Evolutionary conservation across 2,797 vertebrate genomes (phyloP).

Genomic region (Scolopax bukidnonensis): DNA sequence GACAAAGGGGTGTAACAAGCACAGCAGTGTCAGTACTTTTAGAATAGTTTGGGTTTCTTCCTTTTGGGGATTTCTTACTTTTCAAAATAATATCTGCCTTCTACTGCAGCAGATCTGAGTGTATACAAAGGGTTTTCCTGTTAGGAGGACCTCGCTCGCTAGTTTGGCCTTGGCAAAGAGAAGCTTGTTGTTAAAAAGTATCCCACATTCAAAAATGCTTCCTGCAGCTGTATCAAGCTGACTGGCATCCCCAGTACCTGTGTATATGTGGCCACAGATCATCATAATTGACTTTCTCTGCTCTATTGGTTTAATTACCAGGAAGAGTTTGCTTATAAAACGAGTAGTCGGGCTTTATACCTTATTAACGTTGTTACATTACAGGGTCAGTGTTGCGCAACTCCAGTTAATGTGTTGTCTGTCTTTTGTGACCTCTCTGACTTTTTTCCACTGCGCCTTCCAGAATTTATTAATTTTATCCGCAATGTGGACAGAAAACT

Average conservation of each 20-base stretch:
- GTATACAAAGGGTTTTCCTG: background rate
- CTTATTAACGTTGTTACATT: conserved; percentile 33
- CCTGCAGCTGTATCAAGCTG: background rate
- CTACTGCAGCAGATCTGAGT: background rate
- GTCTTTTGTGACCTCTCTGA: conserved; percentile 14
- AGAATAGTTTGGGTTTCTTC: background rate
- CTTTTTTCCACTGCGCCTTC: background rate
- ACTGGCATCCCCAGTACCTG: background rate
- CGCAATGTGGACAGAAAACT: background rate
- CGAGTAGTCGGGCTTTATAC: conserved; percentile 23
- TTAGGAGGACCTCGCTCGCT: background rate
- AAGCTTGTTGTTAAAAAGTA: background rate
- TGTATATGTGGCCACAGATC: background rate
- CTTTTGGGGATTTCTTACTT: background rate
- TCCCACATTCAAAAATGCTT: background rate
- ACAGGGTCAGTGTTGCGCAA: background rate
- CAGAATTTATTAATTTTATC: background rate
- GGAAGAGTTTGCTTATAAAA: conserved; percentile 62
- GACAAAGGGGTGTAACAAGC: background rate
- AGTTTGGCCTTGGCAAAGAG: background rate
- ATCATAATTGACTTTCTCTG: conserved; percentile 9
- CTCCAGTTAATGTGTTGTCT: background rate
- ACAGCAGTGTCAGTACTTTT: background rate
- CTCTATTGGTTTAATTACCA: conserved; percentile 55
- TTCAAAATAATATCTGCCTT: background rate